Base-by-base conservation (phyloP, 2,797 vertebrate genomes). In the Myotis myotis region DNA sequence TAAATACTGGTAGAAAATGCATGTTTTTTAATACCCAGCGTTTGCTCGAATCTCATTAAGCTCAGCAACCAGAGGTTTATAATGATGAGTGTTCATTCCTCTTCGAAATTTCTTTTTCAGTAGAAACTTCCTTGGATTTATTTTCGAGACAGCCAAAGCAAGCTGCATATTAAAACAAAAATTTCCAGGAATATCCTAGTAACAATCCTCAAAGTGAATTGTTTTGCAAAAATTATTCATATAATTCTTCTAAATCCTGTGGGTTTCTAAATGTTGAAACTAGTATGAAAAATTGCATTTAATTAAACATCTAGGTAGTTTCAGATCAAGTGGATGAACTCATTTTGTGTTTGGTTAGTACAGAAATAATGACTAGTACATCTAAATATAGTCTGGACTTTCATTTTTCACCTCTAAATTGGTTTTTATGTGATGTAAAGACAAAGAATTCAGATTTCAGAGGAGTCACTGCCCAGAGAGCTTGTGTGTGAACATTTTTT, bases 321-420 rank as follows among this genome's bases (percentile, higher is more conserved):
- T 94, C 25, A 62, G 82, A 96, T 78, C n/a, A 95, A 68, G 30
- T 60, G 16, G 17, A 68, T 88, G 33, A 64, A 79, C 57, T 96
- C 53, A 64, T 22, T 72, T 91, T 79, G 3, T 66, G 38, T 80
- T 86, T 60, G 8, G 6, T 53, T 85, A 70, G 12, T 87, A 80
- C 83, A 87, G 44, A 92, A 92, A 87, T 62, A 91, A 47, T 4
- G 10, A 81, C 22, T 49, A n/a, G 1, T 71, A 86, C 71, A 55
- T n/a, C 25, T 86, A 87, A 89, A 76, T 72, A 80, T 13, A 91
- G 20, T 72, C 47, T 74, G 44, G 25, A 84, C 72, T 89, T 70
- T 36, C 0, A 12, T 72, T 64, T 55, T 94, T 15, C 3, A 13
- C 47, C 8, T 84, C 44, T 79, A 44, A 72, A 47, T 89, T 83